Evolutionary conservation across 1,140 invertebrate genomes (phyloP).

Genomic region (Papilio polytes): DNA sequence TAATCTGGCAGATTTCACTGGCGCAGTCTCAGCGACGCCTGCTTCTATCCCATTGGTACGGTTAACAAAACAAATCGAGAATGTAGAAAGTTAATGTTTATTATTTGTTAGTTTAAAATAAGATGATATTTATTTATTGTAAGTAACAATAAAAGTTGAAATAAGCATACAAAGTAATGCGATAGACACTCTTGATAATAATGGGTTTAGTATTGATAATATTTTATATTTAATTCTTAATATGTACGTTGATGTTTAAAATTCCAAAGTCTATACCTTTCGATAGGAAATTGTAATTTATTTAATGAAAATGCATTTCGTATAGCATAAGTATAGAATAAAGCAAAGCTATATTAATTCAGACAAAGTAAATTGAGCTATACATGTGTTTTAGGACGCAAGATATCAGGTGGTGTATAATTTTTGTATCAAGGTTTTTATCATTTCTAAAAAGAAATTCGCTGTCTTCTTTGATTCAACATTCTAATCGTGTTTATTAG

Average conservation of each 20-base stretch:
- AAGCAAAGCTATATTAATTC: background rate
- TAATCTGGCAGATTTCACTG: constrained; percentile 61
- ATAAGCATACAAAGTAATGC: background rate
- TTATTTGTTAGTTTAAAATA: no score
- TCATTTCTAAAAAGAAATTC: no score
- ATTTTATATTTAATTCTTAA: no score
- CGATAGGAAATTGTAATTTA: background rate
- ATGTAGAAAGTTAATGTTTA: no score
- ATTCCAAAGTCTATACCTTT: background rate
- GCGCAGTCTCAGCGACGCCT: constrained; percentile 40
- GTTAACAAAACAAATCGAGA: constrained; percentile 35
- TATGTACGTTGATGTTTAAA: background rate
- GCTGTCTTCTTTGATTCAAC: no score
- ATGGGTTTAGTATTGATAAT: no score
- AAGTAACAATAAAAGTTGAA: no score
- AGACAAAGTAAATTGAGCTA: background rate
- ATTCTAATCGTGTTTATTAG: no score
- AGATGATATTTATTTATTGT: no score
- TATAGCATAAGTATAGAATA: no score
- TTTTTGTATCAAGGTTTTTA: no score
- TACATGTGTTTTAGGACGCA: background rate
- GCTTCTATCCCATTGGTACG: constrained; percentile 32
- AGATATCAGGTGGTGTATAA: background rate
- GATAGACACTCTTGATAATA: background rate
- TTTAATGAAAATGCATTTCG: background rate